phyloP scores from a whole-genome alignment of 23 tunicate genomes.

The Clavelina lepadiformis region DNA sequence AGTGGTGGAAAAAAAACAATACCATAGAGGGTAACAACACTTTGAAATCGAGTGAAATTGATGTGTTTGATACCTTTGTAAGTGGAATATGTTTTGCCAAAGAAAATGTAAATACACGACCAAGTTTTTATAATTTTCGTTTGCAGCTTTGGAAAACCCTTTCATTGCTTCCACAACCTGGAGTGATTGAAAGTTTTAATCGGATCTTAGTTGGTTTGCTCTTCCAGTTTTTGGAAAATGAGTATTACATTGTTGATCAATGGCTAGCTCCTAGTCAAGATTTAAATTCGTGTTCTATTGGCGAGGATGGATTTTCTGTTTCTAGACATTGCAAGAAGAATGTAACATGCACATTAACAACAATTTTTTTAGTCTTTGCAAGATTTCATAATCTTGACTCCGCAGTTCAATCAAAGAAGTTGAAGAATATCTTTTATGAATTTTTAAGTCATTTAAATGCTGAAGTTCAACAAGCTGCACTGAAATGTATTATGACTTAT shows the following conservation, averaged over 20 bases:
- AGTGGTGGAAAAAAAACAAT: too few relatives aligned
- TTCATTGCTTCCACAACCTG: conserved; percentile 25
- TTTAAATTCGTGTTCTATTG: too few relatives aligned
- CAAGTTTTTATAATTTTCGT: conserved; percentile 50
- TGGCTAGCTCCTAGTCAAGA: conserved; percentile 25
- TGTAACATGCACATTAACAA: conserved; percentile 12
- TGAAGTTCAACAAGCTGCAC: conserved; percentile 40
- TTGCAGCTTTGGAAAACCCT: conserved; percentile 54
- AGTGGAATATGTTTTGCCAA: too few relatives aligned
- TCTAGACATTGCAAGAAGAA: conserved; percentile 18
- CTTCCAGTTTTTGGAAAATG: conserved; percentile 54
- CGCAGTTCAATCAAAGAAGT: conserved; percentile 20
- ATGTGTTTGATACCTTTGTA: too few relatives aligned
- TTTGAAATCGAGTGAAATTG: too few relatives aligned
- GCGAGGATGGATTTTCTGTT: too few relatives aligned
- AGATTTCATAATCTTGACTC: conserved; percentile 30
- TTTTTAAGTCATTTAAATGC: conserved; percentile 49
- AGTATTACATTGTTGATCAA: conserved; percentile 63
- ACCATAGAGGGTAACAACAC: too few relatives aligned
- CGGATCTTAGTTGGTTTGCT: conserved; percentile 32
- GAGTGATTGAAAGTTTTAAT: conserved; percentile 30
- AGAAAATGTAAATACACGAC: conserved; percentile 19
- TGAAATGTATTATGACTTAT: conserved; percentile 48
- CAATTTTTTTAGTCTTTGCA: conserved; percentile 49
- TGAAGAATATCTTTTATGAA: conserved; percentile 30